Evolutionary conservation across 2,113 vertebrate genomes (phyloP).

Genomic region (Miniopterus natalensis): DNA sequence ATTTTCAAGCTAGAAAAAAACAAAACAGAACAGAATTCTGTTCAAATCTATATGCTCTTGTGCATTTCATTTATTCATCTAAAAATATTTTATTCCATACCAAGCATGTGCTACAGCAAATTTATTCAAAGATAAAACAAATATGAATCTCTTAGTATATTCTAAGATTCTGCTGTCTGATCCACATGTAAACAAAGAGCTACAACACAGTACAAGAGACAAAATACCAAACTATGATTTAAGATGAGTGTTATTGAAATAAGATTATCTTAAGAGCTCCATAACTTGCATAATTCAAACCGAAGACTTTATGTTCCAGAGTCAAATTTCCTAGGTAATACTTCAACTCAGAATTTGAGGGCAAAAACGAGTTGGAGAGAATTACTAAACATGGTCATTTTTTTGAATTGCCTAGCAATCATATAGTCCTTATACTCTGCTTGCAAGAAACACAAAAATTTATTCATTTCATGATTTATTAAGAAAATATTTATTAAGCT

Average conservation of each 20-base stretch:
- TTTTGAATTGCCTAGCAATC: neutral
- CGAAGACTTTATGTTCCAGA: neutral
- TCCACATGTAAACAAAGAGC: neutral
- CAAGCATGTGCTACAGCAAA: neutral
- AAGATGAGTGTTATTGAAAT: neutral
- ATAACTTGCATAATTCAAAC: neutral
- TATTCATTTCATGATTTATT: neutral
- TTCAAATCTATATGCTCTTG: neutral
- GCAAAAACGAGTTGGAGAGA: neutral
- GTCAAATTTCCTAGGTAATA: neutral
- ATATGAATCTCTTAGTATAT: neutral
- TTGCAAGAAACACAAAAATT: neutral
- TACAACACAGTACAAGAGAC: neutral
- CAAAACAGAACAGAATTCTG: conserved; percentile 19
- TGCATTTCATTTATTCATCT: neutral
- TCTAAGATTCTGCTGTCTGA: neutral
- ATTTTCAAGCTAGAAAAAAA: neutral
- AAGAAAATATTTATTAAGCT: conserved; percentile 39
- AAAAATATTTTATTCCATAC: neutral
- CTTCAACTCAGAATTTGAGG: neutral
- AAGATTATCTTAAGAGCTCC: neutral
- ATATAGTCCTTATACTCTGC: neutral
- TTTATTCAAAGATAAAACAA: neutral
- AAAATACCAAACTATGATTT: neutral
- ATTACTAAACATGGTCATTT: neutral